Percentiles rank a stretch among this genome's conserved stretches.
phyloP scores from a whole-genome alignment of 2,113 vertebrate species.

The Lophura nycthemera region DNA sequence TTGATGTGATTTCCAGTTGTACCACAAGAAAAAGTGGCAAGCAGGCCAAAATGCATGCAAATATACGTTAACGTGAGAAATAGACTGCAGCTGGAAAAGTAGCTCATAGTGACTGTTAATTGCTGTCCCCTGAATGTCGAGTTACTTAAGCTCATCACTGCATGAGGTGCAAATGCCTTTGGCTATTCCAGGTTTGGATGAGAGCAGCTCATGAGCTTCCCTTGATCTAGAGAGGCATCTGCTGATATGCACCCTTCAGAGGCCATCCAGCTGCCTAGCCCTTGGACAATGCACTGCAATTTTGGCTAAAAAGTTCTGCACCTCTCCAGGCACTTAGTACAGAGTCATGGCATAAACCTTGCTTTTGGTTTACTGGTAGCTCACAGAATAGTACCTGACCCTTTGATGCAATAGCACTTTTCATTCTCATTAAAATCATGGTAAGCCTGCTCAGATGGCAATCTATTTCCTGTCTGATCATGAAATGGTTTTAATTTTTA shows the following conservation, averaged over 20 bases:
- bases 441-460: not conserved
- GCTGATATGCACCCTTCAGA: not conserved
- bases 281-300: not conserved
- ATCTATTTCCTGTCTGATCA: not conserved
- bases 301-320: not conserved
- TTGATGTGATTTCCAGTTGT: not conserved
- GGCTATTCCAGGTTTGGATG: not conserved
- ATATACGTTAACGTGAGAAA: not conserved
- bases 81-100: not conserved
- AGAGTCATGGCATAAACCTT: fast-evolving
- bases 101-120: not conserved
- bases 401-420: not conserved
- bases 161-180: fast-evolving
- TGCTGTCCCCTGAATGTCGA: not conserved
- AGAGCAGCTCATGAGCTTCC: not conserved
- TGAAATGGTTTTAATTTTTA: not conserved
- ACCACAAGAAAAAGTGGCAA: not conserved
- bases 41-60: not conserved
- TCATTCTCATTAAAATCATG: not conserved
- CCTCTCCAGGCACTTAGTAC: not conserved
- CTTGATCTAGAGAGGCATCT: not conserved
- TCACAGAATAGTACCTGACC: not conserved
- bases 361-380: not conserved
- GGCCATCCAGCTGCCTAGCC: not conserved
- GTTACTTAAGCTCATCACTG: not conserved